Evolutionary conservation across 2,797 vertebrate species (phyloP).

Genomic region (Onychomys torridus): DNA sequence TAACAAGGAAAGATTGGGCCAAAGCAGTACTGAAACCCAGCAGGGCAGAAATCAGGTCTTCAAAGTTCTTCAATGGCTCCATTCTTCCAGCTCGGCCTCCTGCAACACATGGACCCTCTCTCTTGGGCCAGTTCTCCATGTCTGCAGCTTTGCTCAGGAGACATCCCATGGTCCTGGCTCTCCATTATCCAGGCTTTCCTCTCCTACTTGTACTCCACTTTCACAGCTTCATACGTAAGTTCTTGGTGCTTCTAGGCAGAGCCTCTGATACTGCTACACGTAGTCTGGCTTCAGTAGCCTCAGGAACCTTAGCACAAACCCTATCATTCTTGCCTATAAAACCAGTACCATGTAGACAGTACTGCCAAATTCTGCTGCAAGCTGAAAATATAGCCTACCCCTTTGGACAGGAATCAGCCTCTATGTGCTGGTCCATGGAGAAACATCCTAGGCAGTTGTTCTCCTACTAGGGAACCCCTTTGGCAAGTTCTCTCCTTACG

Average conservation of each 20-base stretch:
- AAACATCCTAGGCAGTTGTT: background rate
- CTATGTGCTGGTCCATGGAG: background rate
- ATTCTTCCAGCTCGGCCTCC: background rate
- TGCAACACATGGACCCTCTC: background rate
- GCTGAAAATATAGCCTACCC: background rate
- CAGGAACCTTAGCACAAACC: background rate
- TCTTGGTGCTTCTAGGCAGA: background rate
- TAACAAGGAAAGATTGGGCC: background rate
- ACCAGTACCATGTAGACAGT: background rate
- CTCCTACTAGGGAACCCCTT: background rate
- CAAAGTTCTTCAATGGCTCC: background rate
- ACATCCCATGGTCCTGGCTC: background rate
- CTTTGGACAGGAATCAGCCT: background rate
- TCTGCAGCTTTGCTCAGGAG: background rate
- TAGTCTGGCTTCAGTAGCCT: background rate
- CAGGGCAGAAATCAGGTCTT: background rate
- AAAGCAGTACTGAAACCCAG: background rate
- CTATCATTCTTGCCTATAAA: background rate
- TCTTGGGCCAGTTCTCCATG: background rate
- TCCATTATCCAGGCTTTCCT: background rate
- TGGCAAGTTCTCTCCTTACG: background rate
- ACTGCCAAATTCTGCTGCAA: background rate
- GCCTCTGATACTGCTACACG: background rate
- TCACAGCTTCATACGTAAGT: background rate
- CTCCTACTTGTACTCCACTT: background rate